These are phyloP conservation scores for Rosalia funebris DNA, from an alignment of 2,888 invertebrate genomes.

Conservation along the genomic window DNA sequence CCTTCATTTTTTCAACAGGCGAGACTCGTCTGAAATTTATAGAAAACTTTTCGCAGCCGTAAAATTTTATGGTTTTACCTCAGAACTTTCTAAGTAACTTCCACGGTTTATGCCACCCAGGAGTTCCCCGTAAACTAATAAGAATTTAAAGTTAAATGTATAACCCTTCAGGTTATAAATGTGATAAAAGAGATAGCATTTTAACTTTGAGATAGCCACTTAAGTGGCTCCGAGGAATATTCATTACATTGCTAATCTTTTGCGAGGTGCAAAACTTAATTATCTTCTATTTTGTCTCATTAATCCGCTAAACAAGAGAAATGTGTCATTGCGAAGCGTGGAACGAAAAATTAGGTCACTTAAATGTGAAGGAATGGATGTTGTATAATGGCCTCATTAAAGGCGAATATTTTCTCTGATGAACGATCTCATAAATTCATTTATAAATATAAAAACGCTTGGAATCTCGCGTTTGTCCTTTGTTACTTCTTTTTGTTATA, in stretches of 20 bases:
- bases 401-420: no score
- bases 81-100: slow-evolving; percentile 1
- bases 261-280: neutral
- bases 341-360: neutral
- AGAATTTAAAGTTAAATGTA: slow-evolving; percentile 9
- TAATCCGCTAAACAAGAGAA: neutral
- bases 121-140: slow-evolving; percentile 6
- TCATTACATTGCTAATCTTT: neutral
- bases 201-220: neutral
- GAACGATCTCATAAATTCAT: neutral
- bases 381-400: no score
- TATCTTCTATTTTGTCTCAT: slow-evolving; percentile 4
- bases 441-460: neutral
- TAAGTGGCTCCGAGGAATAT: neutral
- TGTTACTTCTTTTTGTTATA: neutral
- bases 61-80: slow-evolving; percentile 11
- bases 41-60: neutral
- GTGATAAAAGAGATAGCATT: slow-evolving; percentile 7
- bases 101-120: neutral
- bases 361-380: no score
- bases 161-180: slow-evolving; percentile 14
- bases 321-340: neutral
- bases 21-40: neutral
- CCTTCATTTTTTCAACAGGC: no score
- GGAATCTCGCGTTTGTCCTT: neutral